Evolutionary conservation across 2,113 vertebrate genomes (phyloP), one percentile per base, ranked within the genome.

Genomic region (Chlorocebus sabaeus): DNA sequence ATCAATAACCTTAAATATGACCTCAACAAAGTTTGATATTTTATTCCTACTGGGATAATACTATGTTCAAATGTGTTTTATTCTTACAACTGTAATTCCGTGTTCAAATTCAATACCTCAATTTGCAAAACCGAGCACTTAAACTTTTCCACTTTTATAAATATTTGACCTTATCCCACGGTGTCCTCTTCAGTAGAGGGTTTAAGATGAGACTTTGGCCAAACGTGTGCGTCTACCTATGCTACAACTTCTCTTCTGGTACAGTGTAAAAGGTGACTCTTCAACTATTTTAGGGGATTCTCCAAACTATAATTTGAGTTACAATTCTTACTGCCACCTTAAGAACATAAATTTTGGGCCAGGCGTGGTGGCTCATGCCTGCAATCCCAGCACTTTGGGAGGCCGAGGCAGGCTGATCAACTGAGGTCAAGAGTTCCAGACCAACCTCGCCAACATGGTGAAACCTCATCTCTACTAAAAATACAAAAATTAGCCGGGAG

Each of bases 331-430:
- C n/a, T 75, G 5, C 9, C 38, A 75, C 9, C 9, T 76, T 27
- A 75, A 48, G 8, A 55, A 38, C 38, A 52, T 57, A 68, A 92
- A 72, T 64, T 64, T 64, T 64, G 27, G 27, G 52, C 52, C 18
- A 20, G 52, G 17, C 16, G 0, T 55, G 17, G 6, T 55, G 52
- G 52, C 5, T 55, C 0, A 20, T 0, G 2, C 52, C 52, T 55
- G 18, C 52, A 55, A 20, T 55, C 5, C 18, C 52, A 55, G 52
- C 18, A 55, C 52, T 55, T 20, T 20, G 52, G 52, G 52, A 55
- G 52, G 52, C 52, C 6, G 18, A 55, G 52, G 52, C 18, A 17
- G 52, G 6, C 6, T 2, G 18, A 55, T 55, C 6, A 55, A 55
- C 52, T 55, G 18, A 55, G 18, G 52, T 55, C 18, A 55, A 18